phyloP scores from a whole-genome alignment of 2,888 invertebrate genomes.

The Rhagium mordax region DNA sequence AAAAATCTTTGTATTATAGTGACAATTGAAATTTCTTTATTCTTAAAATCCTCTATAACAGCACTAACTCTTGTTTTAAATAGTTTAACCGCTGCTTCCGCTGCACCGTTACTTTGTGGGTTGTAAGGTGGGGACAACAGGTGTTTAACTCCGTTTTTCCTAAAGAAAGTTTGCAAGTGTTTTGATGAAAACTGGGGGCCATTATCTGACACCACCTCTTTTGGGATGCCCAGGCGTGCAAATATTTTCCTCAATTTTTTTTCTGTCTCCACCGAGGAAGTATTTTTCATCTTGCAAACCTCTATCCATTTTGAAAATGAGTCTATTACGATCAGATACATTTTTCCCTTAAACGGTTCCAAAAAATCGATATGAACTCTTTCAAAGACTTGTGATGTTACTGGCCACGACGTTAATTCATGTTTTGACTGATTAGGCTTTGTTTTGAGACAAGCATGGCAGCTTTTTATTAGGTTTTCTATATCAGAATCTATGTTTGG shows the following conservation, averaged over 20 bases:
- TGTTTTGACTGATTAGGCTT: background rate
- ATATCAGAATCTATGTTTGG: conserved; percentile 44
- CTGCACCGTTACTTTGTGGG: conserved; percentile 15
- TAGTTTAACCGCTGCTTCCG: background rate
- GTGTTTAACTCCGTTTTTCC: conserved; percentile 29
- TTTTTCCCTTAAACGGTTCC: conserved; percentile 27
- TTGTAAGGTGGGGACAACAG: background rate
- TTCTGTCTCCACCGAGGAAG: conserved; percentile 20
- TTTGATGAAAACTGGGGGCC: conserved; percentile 32
- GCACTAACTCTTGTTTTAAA: background rate
- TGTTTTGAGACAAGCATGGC: conserved; percentile 32
- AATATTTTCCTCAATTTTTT: conserved; percentile 32
- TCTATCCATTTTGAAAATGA: conserved; percentile 34
- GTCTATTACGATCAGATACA: conserved; percentile 28
- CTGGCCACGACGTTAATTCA: no score
- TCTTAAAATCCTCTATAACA: background rate
- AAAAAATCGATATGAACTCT: background rate
- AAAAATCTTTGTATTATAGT: background rate
- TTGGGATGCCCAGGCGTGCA: conserved; percentile 29
- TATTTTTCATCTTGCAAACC: conserved; percentile 28
- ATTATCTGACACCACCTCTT: conserved; percentile 34
- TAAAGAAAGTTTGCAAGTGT: background rate
- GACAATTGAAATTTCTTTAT: background rate
- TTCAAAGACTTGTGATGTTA: background rate
- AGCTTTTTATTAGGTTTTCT: conserved; percentile 29